These are phyloP conservation scores for Bruchidius siliquastri DNA, from an alignment of 2,888 invertebrate species.

Conservation along the genomic window DNA sequence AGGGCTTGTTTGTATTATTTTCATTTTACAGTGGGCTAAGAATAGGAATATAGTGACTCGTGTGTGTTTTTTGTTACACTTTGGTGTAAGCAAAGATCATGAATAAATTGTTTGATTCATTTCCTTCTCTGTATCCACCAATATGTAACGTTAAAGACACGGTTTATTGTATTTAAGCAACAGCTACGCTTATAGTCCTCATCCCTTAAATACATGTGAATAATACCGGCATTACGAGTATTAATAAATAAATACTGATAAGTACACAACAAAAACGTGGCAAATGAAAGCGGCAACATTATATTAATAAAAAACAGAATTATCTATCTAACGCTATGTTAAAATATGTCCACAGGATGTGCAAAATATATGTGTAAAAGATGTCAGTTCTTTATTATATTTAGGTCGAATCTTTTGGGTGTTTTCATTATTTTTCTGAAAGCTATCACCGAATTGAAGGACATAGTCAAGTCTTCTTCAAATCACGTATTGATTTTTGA, in stretches of 20 bases:
- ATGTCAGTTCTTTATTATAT: neutral
- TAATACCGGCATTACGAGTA: neutral
- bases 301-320: neutral
- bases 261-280: neutral
- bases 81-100: too few relatives aligned
- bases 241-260: neutral
- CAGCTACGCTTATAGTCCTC: neutral
- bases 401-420: too few relatives aligned
- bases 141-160: too few relatives aligned
- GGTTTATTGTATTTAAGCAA: neutral
- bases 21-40: too few relatives aligned
- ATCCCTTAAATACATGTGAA: neutral
- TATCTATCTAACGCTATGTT: neutral
- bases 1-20: neutral
- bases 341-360: neutral
- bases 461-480: too few relatives aligned
- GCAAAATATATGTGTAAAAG: neutral
- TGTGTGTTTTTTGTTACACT: too few relatives aligned
- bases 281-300: neutral
- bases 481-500: too few relatives aligned
- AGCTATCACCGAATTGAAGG: too few relatives aligned
- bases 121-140: neutral
- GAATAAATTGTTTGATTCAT: too few relatives aligned
- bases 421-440: too few relatives aligned
- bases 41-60: too few relatives aligned